Percentiles rank a stretch among this genome's conserved stretches.
Conservation (phyloP, 2,888 invertebrate genomes). For the Dimorphilus gyrociliatus region DNA sequence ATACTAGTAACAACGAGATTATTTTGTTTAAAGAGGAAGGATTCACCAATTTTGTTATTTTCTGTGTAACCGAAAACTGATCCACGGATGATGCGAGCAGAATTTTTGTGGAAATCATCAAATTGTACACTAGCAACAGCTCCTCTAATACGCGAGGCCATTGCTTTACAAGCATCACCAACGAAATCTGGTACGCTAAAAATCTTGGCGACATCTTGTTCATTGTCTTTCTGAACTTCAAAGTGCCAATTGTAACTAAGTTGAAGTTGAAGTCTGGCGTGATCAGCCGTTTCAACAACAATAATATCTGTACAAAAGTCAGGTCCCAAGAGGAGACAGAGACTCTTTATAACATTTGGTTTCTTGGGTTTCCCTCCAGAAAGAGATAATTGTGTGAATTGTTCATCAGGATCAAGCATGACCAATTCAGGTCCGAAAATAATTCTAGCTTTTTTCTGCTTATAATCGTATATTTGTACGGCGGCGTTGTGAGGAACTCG, state of each 20-base stretch:
- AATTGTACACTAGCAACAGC: conserved; percentile 40
- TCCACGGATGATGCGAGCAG: conserved; percentile 39
- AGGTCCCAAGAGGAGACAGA: conserved; percentile 41
- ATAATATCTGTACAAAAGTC: conserved; percentile 43
- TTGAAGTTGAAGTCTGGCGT: conserved; percentile 40
- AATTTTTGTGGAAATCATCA: conserved; percentile 43
- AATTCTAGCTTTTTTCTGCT: conserved; percentile 41
- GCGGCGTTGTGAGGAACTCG: conserved; percentile 42
- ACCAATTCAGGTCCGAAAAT: conserved; percentile 43
- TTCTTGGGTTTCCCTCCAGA: conserved; percentile 42
- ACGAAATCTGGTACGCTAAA: conserved; percentile 43
- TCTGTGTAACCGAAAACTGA: conserved; percentile 41
- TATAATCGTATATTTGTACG: conserved; percentile 43
- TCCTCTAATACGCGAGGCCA: conserved; percentile 41
- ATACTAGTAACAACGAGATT: conserved; percentile 39
- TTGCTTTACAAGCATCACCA: conserved; percentile 42
- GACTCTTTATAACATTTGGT: conserved; percentile 39
- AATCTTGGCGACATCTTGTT: conserved; percentile 34
- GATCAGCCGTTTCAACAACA: conserved; percentile 42
- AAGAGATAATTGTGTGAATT: conserved; percentile 41
- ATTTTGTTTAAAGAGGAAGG: conserved; percentile 39
- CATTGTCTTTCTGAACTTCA: conserved; percentile 22
- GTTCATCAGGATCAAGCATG: conserved; percentile 42
- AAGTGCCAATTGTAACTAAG: conserved; percentile 44
- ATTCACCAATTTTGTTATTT: conserved; percentile 34